Conservation (phyloP, 1,140 invertebrate species). For the Bombus pyrosoma region DNA sequence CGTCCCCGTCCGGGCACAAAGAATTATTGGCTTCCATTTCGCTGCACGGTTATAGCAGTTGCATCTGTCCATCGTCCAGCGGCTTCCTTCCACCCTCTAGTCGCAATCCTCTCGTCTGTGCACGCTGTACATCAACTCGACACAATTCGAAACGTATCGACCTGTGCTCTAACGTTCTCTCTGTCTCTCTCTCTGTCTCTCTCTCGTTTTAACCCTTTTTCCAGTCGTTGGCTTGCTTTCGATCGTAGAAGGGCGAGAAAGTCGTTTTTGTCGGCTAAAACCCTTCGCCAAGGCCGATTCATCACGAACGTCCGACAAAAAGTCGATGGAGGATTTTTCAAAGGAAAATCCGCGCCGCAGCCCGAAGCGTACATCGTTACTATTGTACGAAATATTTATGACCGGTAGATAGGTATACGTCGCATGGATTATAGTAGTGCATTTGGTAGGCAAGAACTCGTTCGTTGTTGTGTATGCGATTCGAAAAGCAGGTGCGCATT, state of each 20-base stretch:
- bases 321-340: slow-evolving; percentile 40
- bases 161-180: not conserved
- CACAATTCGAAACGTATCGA: slow-evolving; percentile 59
- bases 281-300: slow-evolving; percentile 4
- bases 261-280: slow-evolving; percentile 44
- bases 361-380: too few species aligned
- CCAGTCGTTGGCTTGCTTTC: not conserved
- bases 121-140: slow-evolving; percentile 52
- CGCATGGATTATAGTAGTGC: too few species aligned
- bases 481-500: too few species aligned
- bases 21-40: slow-evolving; percentile 69
- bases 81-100: slow-evolving; percentile 35
- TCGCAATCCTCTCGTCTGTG: too few species aligned
- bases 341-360: not conserved
- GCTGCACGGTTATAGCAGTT: slow-evolving; percentile 42
- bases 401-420: too few species aligned
- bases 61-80: slow-evolving; percentile 53
- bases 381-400: too few species aligned
- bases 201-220: not conserved
- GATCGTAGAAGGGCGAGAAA: slow-evolving; percentile 13
- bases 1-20: slow-evolving; percentile 48
- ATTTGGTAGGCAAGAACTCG: too few species aligned
- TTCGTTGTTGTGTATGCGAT: too few species aligned
- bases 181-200: not conserved
- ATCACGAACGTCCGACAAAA: slow-evolving; percentile 39